Conservation (phyloP, 37 sponge, comb jelly and placozoan species). For the Chondrilla cf. caribensis region DNA sequence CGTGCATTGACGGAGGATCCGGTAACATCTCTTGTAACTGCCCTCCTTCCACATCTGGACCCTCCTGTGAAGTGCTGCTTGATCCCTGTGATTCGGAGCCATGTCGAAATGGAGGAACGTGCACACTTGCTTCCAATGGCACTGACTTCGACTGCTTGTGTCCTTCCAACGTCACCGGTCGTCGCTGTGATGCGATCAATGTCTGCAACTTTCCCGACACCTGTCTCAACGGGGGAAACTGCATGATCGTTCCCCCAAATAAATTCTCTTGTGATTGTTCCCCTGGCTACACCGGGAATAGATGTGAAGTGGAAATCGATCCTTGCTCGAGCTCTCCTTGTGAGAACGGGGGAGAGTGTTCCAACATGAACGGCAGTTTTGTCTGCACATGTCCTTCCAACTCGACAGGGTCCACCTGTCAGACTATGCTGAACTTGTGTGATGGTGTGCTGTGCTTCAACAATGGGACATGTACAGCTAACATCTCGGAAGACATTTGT, state of each 20-base stretch:
- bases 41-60: slow-evolving; percentile 22
- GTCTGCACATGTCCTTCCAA: slow-evolving; percentile 9
- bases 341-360: not conserved
- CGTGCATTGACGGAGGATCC: not conserved
- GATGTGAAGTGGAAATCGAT: not conserved
- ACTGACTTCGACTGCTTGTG: slow-evolving; percentile 12
- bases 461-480: slow-evolving; percentile 23
- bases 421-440: not conserved
- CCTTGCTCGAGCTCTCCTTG: slow-evolving; percentile 17
- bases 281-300: slow-evolving; percentile 24
- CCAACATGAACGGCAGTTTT: not conserved
- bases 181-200: slow-evolving; percentile 19
- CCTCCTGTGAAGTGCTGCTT: slow-evolving; percentile 37
- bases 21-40: not conserved
- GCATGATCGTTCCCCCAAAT: not conserved
- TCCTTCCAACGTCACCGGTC: not conserved
- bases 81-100: slow-evolving; percentile 49
- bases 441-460: slow-evolving; percentile 4
- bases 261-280: slow-evolving; percentile 7
- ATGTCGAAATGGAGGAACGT: slow-evolving; percentile 53
- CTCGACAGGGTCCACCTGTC: slow-evolving; percentile 18
- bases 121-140: not conserved
- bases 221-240: slow-evolving; percentile 44
- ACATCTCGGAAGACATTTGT: not conserved
- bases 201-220: not conserved